phyloP scores from a whole-genome alignment of 2,888 invertebrate species.

The Diadegma fenestrale region DNA sequence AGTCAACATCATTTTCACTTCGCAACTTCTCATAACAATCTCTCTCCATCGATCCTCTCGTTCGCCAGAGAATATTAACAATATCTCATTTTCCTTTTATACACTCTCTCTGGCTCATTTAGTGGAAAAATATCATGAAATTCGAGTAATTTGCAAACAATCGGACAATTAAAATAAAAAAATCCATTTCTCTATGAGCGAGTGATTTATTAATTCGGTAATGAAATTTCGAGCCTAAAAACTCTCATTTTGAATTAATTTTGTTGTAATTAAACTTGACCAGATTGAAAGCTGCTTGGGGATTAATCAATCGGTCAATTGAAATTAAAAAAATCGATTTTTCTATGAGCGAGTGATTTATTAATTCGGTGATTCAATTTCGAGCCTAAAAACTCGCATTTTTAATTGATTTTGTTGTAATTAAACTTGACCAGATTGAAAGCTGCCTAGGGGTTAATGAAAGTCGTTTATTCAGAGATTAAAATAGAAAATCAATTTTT shows the following conservation, averaged over 20 bases:
- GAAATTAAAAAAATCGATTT: too few species aligned
- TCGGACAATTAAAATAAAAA: too few species aligned
- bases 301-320: neutral
- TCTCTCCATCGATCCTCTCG: conserved; percentile 25
- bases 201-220: too few species aligned
- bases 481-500: conserved; percentile 4
- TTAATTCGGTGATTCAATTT: too few species aligned
- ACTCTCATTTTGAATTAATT: neutral
- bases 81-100: neutral
- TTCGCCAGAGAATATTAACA: conserved; percentile 7
- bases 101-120: neutral
- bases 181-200: too few species aligned
- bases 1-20: conserved; percentile 46
- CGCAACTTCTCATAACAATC: conserved; percentile 49
- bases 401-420: neutral
- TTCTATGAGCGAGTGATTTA: too few species aligned
- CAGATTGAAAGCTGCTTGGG: neutral
- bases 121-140: neutral
- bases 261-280: neutral
- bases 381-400: too few species aligned
- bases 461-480: neutral
- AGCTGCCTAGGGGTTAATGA: neutral
- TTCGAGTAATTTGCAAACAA: neutral
- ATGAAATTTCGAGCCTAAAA: too few species aligned
- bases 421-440: neutral